These are phyloP conservation scores for Plusia festucae DNA, from an alignment of 2,888 invertebrate species.

Conservation along the genomic window DNA sequence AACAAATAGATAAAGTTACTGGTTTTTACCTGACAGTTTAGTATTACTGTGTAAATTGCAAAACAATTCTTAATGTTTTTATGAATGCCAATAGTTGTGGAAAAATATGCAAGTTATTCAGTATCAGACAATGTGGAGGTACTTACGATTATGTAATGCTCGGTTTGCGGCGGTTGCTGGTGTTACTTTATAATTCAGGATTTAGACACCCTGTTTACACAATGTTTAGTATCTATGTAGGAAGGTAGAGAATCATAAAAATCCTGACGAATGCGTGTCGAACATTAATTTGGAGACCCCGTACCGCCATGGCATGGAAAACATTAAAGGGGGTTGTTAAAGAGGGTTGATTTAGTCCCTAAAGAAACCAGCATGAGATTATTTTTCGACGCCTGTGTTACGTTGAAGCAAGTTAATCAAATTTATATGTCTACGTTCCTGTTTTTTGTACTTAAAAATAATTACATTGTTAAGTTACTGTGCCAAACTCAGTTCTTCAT, in stretches of 20 bases:
- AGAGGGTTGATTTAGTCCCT: background rate
- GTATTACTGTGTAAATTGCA: slow-evolving; percentile 13
- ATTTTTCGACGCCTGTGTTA: background rate
- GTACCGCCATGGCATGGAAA: background rate
- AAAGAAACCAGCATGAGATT: slow-evolving; percentile 10
- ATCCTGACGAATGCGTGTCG: slow-evolving; percentile 1
- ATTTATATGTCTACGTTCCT: background rate
- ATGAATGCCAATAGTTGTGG: slow-evolving; percentile 21
- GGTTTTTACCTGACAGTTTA: background rate
- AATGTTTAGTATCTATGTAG: background rate
- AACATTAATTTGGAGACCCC: background rate
- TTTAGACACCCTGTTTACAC: slow-evolving; percentile 24
- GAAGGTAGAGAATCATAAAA: background rate
- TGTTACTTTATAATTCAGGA: slow-evolving; percentile 32
- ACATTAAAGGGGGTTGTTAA: background rate
- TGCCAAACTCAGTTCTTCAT: background rate
- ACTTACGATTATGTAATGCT: slow-evolving; percentile 40
- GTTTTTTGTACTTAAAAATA: background rate
- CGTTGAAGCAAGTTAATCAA: background rate
- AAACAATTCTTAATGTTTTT: slow-evolving; percentile 27
- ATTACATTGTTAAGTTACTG: background rate
- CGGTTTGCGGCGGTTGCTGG: slow-evolving; percentile 13
- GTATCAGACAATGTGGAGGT: slow-evolving; percentile 20
- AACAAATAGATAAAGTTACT: slow-evolving; percentile 1
- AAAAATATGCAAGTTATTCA: slow-evolving; percentile 20